Conservation (phyloP, 1,140 invertebrate species). For the Hyles euphorbiae region DNA sequence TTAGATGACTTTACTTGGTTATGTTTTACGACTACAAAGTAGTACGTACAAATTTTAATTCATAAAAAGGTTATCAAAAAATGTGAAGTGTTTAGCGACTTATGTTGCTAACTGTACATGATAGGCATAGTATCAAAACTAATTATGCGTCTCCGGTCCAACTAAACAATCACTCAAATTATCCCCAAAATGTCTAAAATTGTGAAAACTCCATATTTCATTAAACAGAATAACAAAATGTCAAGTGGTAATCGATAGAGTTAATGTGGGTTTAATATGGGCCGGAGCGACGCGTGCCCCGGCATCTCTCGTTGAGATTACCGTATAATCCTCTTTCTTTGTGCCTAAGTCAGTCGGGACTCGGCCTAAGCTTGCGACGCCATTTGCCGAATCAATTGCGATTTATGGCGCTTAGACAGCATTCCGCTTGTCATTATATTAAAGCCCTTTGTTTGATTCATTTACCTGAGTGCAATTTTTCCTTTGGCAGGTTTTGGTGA, state of each 20-base stretch:
- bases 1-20: too few relatives aligned
- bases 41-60: too few relatives aligned
- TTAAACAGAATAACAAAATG: conserved; percentile 19
- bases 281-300: conserved; percentile 47
- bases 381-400: conserved; percentile 39
- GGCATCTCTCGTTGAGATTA: conserved; percentile 53
- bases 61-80: too few relatives aligned
- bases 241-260: conserved; percentile 46
- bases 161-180: too few relatives aligned
- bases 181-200: too few relatives aligned
- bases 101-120: too few relatives aligned
- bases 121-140: too few relatives aligned
- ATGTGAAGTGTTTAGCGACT: too few relatives aligned
- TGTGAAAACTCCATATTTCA: too few relatives aligned
- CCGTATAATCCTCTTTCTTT: conserved; percentile 53
- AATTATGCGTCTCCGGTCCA: too few relatives aligned
- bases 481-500: neutral
- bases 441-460: conserved; percentile 5
- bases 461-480: neutral
- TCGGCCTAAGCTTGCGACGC: conserved; percentile 27
- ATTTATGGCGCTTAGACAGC: conserved; percentile 25
- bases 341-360: conserved; percentile 44
- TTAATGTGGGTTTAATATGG: conserved; percentile 62
- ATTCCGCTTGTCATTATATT: conserved; percentile 15
- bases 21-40: too few relatives aligned